Percentiles rank a stretch among this genome's conserved stretches.
Evolutionary conservation across 2,113 vertebrate genomes (phyloP).

Genomic region (Strix aluco): DNA sequence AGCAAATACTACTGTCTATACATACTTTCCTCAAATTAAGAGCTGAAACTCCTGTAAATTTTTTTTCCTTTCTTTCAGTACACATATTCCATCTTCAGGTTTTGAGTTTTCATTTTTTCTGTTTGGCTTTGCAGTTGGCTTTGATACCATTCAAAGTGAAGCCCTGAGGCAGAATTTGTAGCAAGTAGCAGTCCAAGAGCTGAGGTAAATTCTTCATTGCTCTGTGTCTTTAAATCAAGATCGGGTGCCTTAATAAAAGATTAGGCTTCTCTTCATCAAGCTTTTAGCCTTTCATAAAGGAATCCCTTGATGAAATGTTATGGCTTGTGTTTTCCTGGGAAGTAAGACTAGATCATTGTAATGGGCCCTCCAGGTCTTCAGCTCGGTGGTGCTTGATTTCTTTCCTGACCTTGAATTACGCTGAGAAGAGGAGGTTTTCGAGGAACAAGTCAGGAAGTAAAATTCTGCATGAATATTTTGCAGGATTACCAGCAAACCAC

Average conservation of each 20-base stretch:
- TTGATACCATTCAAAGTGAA: neutral
- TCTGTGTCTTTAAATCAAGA: conserved; percentile 31
- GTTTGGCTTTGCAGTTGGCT: neutral
- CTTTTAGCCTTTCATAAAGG: conserved; percentile 54
- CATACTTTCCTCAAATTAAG: neutral
- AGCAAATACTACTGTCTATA: neutral
- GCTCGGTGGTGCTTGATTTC: neutral
- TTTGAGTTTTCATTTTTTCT: neutral
- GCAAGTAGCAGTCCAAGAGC: neutral
- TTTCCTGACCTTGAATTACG: conserved; percentile 38
- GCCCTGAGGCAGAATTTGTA: neutral
- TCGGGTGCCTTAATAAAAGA: neutral
- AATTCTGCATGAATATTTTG: neutral
- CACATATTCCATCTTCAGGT: neutral
- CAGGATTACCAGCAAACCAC: neutral
- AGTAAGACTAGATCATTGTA: conserved; percentile 27
- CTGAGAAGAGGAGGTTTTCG: neutral
- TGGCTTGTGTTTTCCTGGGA: conserved; percentile 33
- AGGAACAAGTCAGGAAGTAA: neutral
- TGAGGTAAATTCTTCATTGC: neutral
- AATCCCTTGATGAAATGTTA: conserved; percentile 44
- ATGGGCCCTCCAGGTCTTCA: conserved; percentile 23
- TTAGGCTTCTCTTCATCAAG: conserved; percentile 7
- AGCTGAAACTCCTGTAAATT: neutral
- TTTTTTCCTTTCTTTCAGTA: neutral